Evolutionary conservation across 1,140 invertebrate genomes (phyloP).

Genomic region (Melipona quadrifasciata): DNA sequence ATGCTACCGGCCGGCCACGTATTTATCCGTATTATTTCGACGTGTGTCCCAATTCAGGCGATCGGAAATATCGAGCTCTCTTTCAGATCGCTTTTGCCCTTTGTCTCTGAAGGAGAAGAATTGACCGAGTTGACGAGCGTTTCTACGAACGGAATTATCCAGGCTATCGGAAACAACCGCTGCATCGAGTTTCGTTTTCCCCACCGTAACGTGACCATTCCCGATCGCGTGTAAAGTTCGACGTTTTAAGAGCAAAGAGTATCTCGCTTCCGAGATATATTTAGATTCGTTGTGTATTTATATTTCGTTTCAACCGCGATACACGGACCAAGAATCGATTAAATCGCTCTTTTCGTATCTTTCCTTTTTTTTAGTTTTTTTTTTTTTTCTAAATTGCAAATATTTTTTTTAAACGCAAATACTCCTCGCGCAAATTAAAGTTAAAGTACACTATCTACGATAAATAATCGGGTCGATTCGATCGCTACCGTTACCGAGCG

Average conservation of each 20-base stretch:
- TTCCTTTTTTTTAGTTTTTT: neutral
- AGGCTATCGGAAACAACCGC: neutral
- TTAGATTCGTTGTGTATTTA: no score
- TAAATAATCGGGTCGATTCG: neutral
- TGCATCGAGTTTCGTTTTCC: no score
- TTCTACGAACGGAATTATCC: slow-evolving; percentile 21
- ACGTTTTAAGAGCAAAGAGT: neutral
- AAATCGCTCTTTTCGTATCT: no score
- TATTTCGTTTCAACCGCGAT: no score
- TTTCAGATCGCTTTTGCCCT: slow-evolving; percentile 15
- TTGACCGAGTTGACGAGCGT: neutral
- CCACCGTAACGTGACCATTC: neutral
- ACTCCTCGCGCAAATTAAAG: no score
- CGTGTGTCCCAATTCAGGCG: neutral
- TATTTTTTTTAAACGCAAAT: no score
- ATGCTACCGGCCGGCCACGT: neutral
- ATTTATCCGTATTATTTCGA: slow-evolving; percentile 54
- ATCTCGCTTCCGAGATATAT: no score
- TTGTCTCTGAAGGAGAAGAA: neutral
- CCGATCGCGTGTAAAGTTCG: neutral
- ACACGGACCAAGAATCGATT: no score
- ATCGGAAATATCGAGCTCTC: slow-evolving; percentile 8
- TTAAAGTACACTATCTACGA: neutral
- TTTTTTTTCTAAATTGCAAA: no score
- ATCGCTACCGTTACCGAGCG: neutral